Conservation (phyloP, 2,113 vertebrate genomes). For the Helogale parvula region DNA sequence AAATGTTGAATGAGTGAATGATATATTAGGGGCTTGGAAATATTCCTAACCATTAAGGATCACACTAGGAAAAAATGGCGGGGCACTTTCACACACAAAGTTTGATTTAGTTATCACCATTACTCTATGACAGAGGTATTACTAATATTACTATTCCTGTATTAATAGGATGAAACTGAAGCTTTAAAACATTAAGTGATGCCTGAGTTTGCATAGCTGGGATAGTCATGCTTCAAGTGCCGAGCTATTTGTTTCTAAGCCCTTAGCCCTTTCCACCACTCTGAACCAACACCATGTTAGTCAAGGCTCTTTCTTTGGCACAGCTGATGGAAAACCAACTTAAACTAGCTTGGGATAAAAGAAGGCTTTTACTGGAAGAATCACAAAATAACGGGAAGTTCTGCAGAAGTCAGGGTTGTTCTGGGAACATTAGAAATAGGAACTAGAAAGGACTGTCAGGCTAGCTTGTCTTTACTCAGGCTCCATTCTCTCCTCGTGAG, state of each 20-base stretch:
- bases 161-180: background rate
- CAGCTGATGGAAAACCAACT: slow-evolving; percentile 5
- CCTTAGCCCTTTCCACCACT: background rate
- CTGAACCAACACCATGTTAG: background rate
- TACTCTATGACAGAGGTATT: background rate
- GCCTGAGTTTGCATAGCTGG: background rate
- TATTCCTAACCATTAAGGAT: background rate
- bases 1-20: background rate
- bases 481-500: background rate
- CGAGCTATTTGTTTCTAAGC: background rate
- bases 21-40: background rate
- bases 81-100: background rate
- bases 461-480: background rate
- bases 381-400: background rate
- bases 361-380: background rate
- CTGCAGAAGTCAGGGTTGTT: background rate
- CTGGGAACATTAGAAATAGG: background rate
- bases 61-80: background rate
- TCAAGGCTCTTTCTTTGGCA: background rate
- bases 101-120: slow-evolving; percentile 8
- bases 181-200: background rate
- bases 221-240: background rate
- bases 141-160: background rate
- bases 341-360: background rate
- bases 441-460: background rate